Base-by-base conservation (phyloP, 2,113 vertebrate genomes). In the Coptodon bakossiorum region DNA sequence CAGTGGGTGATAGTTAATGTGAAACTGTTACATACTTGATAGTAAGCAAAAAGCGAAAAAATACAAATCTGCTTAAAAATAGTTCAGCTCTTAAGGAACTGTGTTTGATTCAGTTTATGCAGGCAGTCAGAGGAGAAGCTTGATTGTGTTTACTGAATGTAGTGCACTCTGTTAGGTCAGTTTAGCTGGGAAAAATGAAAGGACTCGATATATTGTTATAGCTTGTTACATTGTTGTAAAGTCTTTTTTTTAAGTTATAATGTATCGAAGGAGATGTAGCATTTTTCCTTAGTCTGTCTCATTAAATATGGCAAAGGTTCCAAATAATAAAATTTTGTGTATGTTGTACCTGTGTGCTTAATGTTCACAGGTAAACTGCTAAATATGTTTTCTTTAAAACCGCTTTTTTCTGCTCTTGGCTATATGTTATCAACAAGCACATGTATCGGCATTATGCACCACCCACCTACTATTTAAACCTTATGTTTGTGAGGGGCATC, bases 141-240 rank as follows among this genome's bases (percentile, higher is more conserved):
- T 48, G 24, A 48, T 13, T 78, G 43, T 50, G 71, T 78, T 11
- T 48, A 76, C 3, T 48, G 45, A 78, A 31, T 78, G 45, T 78
- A 50, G 17, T 9, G 34, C 53, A 81, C 14, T 56, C 53, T 43
- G 3, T 40, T 56, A 56, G 34, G 0, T 80, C 54, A 57, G 45
- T 10, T 24, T 56, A 56, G 53, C 14, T 50, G 16, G 9, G 3
- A 2, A 22, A 56, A 57, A 17, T 24, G 53, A 17, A 81, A 17
- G 1, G 24, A 56, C 43, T 50, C 0, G 0, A 29, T 48, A 19
- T 29, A 45, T 45, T 27, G n/a, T 43, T 43, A 16, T 48, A 31
- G 3, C 40, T 7, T 50, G 16, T 17, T 29, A 76, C 17, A 31
- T 48, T 76, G 14, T 29, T 10, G 2, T 5, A 0, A 43, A 24